A percentile compares a stretch with the other conserved stretches of the same genome.
Conservation (phyloP, 2,888 invertebrate genomes). For the Electrophaes corylata region DNA sequence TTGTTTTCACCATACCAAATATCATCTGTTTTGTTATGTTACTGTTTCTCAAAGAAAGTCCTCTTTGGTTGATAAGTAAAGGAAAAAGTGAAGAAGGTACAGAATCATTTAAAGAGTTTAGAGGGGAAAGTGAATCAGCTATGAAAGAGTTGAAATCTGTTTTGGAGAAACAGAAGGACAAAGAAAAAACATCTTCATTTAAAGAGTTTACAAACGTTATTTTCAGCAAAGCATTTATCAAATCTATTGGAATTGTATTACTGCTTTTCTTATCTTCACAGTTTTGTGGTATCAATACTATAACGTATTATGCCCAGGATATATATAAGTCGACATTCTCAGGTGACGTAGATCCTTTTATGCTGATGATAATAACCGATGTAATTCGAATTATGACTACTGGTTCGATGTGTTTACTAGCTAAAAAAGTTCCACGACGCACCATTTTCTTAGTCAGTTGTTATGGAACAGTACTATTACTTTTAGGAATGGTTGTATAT, state of each 20-base stretch:
- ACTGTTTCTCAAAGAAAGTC: conserved; percentile 58
- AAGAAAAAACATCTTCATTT: conserved; percentile 31
- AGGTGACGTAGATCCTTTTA: conserved; percentile 49
- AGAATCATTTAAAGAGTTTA: conserved; percentile 50
- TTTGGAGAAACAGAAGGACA: conserved; percentile 46
- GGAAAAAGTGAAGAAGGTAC: conserved; percentile 52
- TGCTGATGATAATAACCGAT: conserved; percentile 56
- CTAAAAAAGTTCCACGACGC: conserved; percentile 50
- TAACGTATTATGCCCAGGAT: conserved; percentile 57
- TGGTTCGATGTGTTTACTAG: conserved; percentile 45
- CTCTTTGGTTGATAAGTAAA: conserved; percentile 60
- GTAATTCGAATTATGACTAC: conserved; percentile 45
- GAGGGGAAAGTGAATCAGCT: conserved; percentile 51
- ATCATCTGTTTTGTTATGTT: conserved; percentile 45
- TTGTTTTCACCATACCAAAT: conserved; percentile 49
- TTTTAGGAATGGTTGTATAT: conserved; percentile 47
- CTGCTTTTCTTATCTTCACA: conserved; percentile 52
- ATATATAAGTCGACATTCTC: conserved; percentile 55
- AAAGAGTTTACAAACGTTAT: conserved; percentile 43
- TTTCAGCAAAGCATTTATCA: conserved; percentile 52
- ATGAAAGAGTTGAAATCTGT: conserved; percentile 51
- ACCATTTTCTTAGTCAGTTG: conserved; percentile 45
- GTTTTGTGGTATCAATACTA: conserved; percentile 56
- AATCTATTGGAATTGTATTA: conserved; percentile 39
- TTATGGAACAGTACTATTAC: conserved; percentile 41